A percentile compares a stretch with the other conserved stretches of the same genome.
These are phyloP conservation scores for Nettapus auritus DNA, from an alignment of 2,113 vertebrate species.

Conservation along the genomic window DNA sequence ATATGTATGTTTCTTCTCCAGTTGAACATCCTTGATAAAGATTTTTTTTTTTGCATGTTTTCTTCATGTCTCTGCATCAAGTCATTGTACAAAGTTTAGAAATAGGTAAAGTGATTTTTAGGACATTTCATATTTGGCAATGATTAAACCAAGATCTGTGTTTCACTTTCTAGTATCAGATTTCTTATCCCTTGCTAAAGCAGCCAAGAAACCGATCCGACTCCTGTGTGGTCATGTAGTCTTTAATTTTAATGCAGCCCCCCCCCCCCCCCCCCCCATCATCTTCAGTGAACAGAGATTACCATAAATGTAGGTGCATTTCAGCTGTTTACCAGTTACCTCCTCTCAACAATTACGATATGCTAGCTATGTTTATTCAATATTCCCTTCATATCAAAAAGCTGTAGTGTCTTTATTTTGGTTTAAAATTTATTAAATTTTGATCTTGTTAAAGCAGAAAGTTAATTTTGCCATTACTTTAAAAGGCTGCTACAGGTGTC, in stretches of 20 bases:
- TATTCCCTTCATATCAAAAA: background rate
- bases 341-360: background rate
- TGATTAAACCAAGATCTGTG: background rate
- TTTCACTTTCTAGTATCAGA: background rate
- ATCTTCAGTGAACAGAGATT: background rate
- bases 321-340: background rate
- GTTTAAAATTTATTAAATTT: background rate
- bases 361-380: background rate
- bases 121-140: background rate
- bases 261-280: background rate
- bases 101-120: background rate
- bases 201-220: background rate
- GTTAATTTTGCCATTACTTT: background rate
- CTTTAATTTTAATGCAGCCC: background rate
- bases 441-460: background rate
- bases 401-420: background rate
- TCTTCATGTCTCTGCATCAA: background rate
- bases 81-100: background rate
- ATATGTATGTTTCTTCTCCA: background rate
- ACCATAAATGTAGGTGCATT: background rate
- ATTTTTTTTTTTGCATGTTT: background rate
- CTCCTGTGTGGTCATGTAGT: background rate
- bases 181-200: background rate
- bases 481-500: background rate
- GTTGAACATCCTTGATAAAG: background rate